Conservation (phyloP, 2,797 vertebrate genomes). For the Chaetophractus vellerosus region DNA sequence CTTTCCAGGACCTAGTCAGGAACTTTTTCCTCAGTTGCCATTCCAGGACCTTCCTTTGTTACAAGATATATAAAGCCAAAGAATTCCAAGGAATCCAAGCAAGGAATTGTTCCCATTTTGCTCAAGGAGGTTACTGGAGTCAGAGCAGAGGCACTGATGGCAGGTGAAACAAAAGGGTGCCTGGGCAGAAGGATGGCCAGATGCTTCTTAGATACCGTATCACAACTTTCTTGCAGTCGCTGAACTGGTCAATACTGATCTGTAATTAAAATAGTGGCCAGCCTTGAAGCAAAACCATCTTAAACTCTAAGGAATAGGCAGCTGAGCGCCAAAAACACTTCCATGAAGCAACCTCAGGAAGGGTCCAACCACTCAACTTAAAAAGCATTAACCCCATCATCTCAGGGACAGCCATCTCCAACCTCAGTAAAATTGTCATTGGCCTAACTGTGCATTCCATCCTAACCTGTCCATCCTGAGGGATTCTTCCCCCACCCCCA, state of each 20-base stretch:
- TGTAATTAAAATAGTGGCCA: slow-evolving; percentile 74
- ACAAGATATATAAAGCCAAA: neutral
- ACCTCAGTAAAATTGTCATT: neutral
- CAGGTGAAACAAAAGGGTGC: slow-evolving; percentile 84
- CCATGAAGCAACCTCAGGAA: neutral
- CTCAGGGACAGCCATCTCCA: neutral
- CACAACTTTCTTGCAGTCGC: slow-evolving; percentile 91
- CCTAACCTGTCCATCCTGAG: slow-evolving; percentile 9
- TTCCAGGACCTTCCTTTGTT: slow-evolving; percentile 13
- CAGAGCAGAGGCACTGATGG: slow-evolving; percentile 58
- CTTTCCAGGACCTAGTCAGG: too few species aligned
- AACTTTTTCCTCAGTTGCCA: neutral
- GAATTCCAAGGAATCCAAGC: neutral
- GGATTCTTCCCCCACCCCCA: neutral
- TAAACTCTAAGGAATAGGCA: neutral
- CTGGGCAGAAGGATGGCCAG: slow-evolving; percentile 86
- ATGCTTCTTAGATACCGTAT: slow-evolving; percentile 89
- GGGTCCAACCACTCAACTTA: neutral
- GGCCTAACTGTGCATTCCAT: slow-evolving; percentile 36
- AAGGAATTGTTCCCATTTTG: neutral
- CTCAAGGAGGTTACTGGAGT: neutral
- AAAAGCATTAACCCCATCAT: slow-evolving; percentile 14
- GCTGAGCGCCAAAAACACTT: neutral
- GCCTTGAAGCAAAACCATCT: neutral
- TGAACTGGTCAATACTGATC: slow-evolving; percentile 89